Evolutionary conservation across 2,113 vertebrate species (phyloP).

Genomic region (Gopherus evgoodei): DNA sequence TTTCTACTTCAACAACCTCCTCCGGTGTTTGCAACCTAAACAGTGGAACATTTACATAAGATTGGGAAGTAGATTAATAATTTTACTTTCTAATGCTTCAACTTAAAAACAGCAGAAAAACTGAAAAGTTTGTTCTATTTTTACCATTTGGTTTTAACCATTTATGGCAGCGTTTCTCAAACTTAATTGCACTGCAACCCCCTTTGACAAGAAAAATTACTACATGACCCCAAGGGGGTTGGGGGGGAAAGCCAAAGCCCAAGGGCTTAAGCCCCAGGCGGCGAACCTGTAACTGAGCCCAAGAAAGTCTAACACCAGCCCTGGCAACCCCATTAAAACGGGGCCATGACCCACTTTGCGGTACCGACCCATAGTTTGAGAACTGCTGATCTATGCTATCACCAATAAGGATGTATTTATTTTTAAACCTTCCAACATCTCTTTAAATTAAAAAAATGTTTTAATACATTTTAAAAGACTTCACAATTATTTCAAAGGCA

Average conservation of each 20-base stretch:
- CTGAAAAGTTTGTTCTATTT: background rate
- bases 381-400: background rate
- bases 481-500: accelerated
- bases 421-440: background rate
- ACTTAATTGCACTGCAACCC: too few relatives aligned
- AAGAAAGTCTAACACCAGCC: too few relatives aligned
- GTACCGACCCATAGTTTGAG: too few relatives aligned
- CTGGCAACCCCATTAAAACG: too few relatives aligned
- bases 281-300: too few relatives aligned
- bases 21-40: background rate
- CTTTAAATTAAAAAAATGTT: background rate
- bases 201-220: too few relatives aligned
- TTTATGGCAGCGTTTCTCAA: background rate
- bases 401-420: background rate
- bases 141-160: background rate
- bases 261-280: too few relatives aligned
- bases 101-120: background rate
- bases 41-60: background rate
- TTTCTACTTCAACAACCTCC: background rate
- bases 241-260: too few relatives aligned
- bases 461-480: accelerated
- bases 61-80: background rate
- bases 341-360: too few relatives aligned
- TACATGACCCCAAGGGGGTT: too few relatives aligned
- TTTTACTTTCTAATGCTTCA: background rate